A percentile compares a stretch with the other conserved stretches of the same genome.
Conservation (phyloP, 2,888 invertebrate genomes). For the Chaetogeoica ovagalla region DNA sequence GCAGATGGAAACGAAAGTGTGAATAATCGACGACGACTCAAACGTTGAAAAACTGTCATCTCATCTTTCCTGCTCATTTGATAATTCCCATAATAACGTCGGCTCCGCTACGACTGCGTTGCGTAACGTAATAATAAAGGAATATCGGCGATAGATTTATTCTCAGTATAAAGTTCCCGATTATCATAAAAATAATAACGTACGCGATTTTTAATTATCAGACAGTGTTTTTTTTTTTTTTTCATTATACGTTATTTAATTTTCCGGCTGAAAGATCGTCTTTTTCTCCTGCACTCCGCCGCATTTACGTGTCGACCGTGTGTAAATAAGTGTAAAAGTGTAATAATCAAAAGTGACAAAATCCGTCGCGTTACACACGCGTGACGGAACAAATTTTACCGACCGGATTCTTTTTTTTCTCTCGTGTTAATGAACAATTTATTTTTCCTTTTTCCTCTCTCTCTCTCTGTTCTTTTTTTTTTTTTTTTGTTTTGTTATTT, state of each 20-base stretch:
- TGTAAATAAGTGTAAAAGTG: constrained; percentile 25
- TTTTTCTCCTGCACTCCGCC: neutral
- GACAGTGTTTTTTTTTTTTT: neutral
- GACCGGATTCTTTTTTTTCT: neutral
- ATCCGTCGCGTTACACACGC: constrained; percentile 20
- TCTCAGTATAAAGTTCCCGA: too few species aligned
- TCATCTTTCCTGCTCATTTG: too few species aligned
- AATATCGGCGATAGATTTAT: too few species aligned
- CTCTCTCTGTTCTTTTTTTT: too few species aligned
- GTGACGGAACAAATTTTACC: constrained; percentile 41
- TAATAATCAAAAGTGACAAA: constrained; percentile 45
- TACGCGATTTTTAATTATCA: neutral
- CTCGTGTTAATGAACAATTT: constrained; percentile 40
- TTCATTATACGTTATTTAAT: constrained; percentile 19
- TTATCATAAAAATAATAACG: too few species aligned
- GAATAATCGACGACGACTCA: too few species aligned
- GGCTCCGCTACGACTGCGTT: too few species aligned
- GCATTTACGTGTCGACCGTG: neutral
- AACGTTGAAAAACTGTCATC: too few species aligned
- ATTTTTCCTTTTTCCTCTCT: constrained; percentile 17
- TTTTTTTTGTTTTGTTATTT: too few species aligned
- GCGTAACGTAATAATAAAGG: too few species aligned
- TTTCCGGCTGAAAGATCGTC: constrained; percentile 12
- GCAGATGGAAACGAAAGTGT: too few species aligned
- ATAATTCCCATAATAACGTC: too few species aligned